Evolutionary conservation across 2,113 vertebrate genomes (phyloP).

Genomic region (Datnioides undecimradiatus): DNA sequence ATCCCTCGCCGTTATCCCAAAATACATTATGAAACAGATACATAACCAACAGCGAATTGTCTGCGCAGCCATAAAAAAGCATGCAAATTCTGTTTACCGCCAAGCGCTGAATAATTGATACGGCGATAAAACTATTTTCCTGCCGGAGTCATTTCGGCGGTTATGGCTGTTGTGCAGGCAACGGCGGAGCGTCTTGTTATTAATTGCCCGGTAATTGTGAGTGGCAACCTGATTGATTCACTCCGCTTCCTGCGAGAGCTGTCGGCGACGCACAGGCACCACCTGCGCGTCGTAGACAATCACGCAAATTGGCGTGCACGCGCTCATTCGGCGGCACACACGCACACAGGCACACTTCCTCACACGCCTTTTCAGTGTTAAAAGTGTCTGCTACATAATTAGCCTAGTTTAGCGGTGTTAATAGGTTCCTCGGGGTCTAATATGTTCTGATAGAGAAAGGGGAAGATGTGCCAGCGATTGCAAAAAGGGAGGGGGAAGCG

Average conservation of each 20-base stretch:
- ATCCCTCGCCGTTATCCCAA: conserved; percentile 45
- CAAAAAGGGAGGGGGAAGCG: not conserved
- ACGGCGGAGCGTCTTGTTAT: conserved; percentile 54
- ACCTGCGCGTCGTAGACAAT: conserved; percentile 39
- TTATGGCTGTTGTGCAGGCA: conserved; percentile 39
- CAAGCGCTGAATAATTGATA: conserved; percentile 69
- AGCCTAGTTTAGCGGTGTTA: conserved; percentile 77
- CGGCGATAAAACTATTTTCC: conserved; percentile 64
- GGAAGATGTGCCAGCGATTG: conserved; percentile 47
- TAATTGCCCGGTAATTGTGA: conserved; percentile 69
- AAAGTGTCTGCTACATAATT: conserved; percentile 67
- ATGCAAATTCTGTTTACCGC: conserved; percentile 58
- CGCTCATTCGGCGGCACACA: not conserved
- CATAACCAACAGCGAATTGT: conserved; percentile 38
- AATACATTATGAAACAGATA: conserved; percentile 55
- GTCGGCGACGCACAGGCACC: conserved; percentile 10
- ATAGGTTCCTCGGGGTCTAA: conserved; percentile 63
- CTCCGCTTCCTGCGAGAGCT: conserved; percentile 55
- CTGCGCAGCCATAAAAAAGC: conserved; percentile 37
- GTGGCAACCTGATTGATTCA: conserved; percentile 68
- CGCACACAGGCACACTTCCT: not conserved
- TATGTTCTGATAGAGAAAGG: conserved; percentile 38
- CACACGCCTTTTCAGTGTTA: conserved; percentile 31
- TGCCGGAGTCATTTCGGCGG: conserved; percentile 50
- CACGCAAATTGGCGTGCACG: conserved; percentile 6